Evolutionary conservation across 2,113 vertebrate species (phyloP).

Genomic region (Strix uralensis): DNA sequence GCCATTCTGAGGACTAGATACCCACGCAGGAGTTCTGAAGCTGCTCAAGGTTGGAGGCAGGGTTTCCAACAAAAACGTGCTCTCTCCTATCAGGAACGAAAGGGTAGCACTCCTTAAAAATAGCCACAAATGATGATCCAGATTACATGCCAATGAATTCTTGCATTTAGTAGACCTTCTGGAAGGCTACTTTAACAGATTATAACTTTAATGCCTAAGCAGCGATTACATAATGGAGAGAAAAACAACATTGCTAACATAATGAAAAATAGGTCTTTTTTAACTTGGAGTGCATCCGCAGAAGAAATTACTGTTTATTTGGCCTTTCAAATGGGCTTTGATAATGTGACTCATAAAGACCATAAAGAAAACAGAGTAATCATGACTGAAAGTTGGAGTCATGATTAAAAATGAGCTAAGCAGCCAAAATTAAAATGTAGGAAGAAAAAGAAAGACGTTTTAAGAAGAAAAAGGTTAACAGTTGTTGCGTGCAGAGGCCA

Average conservation of each 20-base stretch:
- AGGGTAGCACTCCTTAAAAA: background rate
- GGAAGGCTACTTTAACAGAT: slow-evolving; percentile 30
- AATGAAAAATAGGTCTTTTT: background rate
- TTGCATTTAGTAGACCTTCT: background rate
- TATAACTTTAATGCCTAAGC: background rate
- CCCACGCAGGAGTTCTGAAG: background rate
- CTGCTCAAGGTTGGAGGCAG: background rate
- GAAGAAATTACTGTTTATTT: slow-evolving; percentile 9
- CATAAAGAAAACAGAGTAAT: background rate
- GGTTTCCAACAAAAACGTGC: background rate
- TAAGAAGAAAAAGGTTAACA: background rate
- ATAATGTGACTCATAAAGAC: background rate
- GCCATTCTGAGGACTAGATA: background rate
- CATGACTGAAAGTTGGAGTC: background rate
- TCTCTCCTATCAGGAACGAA: background rate
- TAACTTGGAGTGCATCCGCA: background rate
- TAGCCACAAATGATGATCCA: background rate
- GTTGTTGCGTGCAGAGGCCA: background rate
- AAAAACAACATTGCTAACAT: background rate
- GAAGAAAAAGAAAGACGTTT: background rate
- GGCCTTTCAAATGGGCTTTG: slow-evolving; percentile 4
- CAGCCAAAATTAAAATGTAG: background rate
- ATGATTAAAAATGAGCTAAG: background rate
- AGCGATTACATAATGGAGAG: slow-evolving; percentile 1
- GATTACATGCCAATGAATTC: background rate